Conservation (phyloP, 1,140 invertebrate genomes). For the Lepidotrigona ventralis region DNA sequence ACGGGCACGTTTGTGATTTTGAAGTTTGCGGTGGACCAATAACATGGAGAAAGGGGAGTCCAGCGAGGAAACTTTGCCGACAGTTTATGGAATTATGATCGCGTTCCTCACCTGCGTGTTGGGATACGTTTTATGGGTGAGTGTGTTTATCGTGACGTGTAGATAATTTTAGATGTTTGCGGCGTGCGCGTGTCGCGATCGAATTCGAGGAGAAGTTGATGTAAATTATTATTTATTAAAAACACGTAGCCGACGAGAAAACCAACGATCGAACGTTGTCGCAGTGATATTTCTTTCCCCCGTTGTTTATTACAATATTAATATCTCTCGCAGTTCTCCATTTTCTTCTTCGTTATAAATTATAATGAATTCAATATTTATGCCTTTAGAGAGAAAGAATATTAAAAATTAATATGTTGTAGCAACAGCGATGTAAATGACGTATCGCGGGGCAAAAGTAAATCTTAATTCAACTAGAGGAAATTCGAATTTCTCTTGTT, state of each 20-base stretch:
- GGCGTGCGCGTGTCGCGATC: not conserved
- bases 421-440: not conserved
- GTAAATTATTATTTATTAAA: too few relatives aligned
- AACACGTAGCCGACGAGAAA: too few relatives aligned
- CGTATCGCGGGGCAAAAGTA: not conserved
- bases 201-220: not conserved
- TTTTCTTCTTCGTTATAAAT: too few relatives aligned
- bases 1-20: conserved; percentile 8
- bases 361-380: too few relatives aligned
- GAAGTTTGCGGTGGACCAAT: conserved; percentile 21
- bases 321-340: too few relatives aligned
- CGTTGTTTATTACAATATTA: not conserved
- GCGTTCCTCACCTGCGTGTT: conserved; percentile 74
- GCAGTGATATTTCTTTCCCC: not conserved
- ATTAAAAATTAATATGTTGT: not conserved
- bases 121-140: conserved; percentile 78
- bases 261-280: too few relatives aligned
- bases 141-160: conserved; percentile 57
- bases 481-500: conserved; percentile 4
- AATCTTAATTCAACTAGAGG: not conserved
- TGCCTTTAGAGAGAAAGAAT: not conserved
- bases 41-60: conserved; percentile 52
- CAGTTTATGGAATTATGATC: conserved; percentile 76
- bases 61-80: conserved; percentile 72
- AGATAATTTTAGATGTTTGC: not conserved